Conservation (phyloP, 2,113 vertebrate species). For the Podarcis muralis region DNA sequence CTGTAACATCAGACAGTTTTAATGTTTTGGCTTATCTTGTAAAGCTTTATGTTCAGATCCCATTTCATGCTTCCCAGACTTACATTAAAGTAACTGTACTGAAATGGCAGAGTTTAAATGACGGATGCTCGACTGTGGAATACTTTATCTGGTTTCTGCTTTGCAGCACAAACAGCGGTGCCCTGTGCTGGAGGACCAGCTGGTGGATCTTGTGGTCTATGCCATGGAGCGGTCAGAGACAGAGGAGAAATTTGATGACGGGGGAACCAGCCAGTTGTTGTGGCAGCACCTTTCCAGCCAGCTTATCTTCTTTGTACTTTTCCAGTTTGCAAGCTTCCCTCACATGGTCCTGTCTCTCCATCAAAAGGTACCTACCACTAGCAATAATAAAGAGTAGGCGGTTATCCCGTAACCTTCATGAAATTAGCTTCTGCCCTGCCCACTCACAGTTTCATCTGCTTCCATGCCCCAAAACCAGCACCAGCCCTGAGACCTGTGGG, state of each 20-base stretch:
- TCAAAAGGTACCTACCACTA: conserved; percentile 87
- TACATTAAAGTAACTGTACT: conserved; percentile 62
- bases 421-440: not conserved
- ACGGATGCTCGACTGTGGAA: conserved; percentile 73
- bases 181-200: conserved; percentile 97
- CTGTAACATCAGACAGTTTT: conserved; percentile 81
- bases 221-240: conserved; percentile 99
- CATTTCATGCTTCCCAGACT: conserved; percentile 82
- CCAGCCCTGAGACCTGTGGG: no score
- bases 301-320: conserved; percentile 99
- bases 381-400: no score
- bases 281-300: conserved; percentile 99
- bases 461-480: not conserved
- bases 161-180: conserved; percentile 98
- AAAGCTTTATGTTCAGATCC: conserved; percentile 75
- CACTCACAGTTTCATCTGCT: not conserved
- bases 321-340: conserved; percentile 99
- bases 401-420: not conserved
- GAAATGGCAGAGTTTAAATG: conserved; percentile 48
- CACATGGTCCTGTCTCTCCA: conserved; percentile 99
- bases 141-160: conserved; percentile 79
- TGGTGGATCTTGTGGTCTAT: conserved; percentile 98
- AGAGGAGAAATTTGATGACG: conserved; percentile 97
- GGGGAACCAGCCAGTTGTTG: conserved; percentile 96
- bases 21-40: conserved; percentile 78